Evolutionary conservation across 2,888 invertebrate species (phyloP).

Genomic region (Caenorhabditis doughertyi): DNA sequence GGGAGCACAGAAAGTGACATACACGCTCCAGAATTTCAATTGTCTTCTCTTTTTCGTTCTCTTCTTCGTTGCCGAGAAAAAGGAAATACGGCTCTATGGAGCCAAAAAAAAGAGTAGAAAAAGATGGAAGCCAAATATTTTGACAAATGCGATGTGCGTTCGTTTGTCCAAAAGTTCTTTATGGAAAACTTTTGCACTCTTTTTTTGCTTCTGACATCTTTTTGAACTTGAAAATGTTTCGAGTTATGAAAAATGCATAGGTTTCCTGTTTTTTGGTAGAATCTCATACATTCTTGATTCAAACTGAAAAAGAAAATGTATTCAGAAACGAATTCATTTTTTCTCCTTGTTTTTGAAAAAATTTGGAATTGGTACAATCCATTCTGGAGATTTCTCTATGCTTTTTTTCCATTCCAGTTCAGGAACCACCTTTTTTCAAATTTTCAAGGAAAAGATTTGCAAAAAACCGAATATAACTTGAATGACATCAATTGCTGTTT

Average conservation of each 20-base stretch:
- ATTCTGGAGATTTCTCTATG: too few relatives aligned
- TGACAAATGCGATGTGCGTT: conserved; percentile 45
- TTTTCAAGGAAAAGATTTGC: too few relatives aligned
- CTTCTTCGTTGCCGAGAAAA: conserved; percentile 10
- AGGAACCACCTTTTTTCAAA: too few relatives aligned
- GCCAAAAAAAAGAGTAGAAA: background rate
- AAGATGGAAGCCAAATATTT: conserved; percentile 24
- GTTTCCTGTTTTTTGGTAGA: background rate
- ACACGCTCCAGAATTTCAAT: conserved; percentile 50
- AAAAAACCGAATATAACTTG: background rate
- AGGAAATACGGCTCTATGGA: conserved; percentile 12
- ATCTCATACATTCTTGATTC: background rate
- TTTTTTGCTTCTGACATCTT: background rate
- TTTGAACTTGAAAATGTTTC: too few relatives aligned
- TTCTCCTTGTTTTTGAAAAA: too few relatives aligned
- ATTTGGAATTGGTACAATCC: too few relatives aligned
- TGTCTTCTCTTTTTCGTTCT: conserved; percentile 42
- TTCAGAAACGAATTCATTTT: too few relatives aligned
- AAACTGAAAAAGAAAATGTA: too few relatives aligned
- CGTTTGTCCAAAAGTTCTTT: conserved; percentile 23
- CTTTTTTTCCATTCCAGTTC: too few relatives aligned
- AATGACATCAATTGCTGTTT: conserved; percentile 29
- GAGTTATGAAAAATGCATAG: conserved; percentile 3
- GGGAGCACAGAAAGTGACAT: conserved; percentile 53
- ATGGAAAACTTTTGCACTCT: conserved; percentile 2